Base-by-base conservation (phyloP, 2,888 invertebrate species). In the Patella pellucida region DNA sequence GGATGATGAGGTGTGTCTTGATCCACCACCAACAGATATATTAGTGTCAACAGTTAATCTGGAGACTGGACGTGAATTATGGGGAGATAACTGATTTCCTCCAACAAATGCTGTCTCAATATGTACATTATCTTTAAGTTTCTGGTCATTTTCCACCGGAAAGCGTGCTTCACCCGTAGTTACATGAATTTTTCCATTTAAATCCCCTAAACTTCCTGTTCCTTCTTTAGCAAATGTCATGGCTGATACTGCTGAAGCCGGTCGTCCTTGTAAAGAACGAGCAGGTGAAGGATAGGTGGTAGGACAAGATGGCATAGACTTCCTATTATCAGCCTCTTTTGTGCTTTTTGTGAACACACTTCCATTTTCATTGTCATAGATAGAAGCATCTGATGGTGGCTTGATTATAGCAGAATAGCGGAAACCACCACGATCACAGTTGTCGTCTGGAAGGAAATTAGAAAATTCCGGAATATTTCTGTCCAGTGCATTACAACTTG, bases 1-100 rank as follows among this genome's bases (percentile, higher is more conserved):
- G 0, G 88, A 88, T 51, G 88, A 97, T 5, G 85, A 84, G 3
- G 85, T 79, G 75, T 79, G 76, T 50, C 78, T 78, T 19, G 78
- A 79, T 51, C 68, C 72, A 62, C 62, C 19, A 50, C 75, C 73
- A 4, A 71, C 31, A 51, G 75, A 56, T 41, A 69, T 27, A 16
- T 54, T 56, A 15, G 79, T 79, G 73, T 79, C 79, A 52, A 80
- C 82, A n/a, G 72, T 78, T 62, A 83, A 73, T 14, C 70, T 72
- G 23, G 79, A 69, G n/a, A 54, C 52, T 19, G 74, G 68, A 16
- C 72, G 69, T 23, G 71, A 69, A 27, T 69, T 72, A 67, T 73
- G 72, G 14, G 75, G 72, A 15, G 73, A 68, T 71, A 74, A 51
- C 19, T 68, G 68, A 9, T n/a, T 31, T 9, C 19, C 69, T 4